These are phyloP conservation scores for Buceros bicornis DNA, from an alignment of 2,797 vertebrate genomes.

Conservation along the genomic window DNA sequence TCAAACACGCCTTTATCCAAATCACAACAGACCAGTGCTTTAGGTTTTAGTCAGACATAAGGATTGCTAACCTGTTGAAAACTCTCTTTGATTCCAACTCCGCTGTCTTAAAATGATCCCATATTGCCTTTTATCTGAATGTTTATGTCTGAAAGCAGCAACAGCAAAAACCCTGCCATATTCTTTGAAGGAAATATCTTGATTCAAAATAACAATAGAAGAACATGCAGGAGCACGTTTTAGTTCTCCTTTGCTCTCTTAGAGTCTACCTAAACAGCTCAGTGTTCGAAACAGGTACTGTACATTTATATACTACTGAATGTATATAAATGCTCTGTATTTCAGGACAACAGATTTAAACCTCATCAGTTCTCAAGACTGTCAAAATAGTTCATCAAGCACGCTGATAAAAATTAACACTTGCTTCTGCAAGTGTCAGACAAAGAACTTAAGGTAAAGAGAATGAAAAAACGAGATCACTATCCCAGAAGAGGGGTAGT, in stretches of 20 bases:
- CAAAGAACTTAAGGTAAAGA: not conserved
- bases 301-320: not conserved
- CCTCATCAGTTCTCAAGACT: not conserved
- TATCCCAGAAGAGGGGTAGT: not conserved
- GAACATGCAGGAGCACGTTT: not conserved
- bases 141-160: constrained; percentile 40
- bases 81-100: constrained; percentile 49
- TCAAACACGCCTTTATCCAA: not conserved
- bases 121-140: constrained; percentile 41
- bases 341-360: not conserved
- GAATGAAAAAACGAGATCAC: not conserved
- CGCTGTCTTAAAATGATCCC: constrained; percentile 32
- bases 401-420: not conserved
- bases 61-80: constrained; percentile 10
- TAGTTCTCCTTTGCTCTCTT: not conserved
- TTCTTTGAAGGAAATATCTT: not conserved
- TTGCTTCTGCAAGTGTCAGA: not conserved
- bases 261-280: not conserved
- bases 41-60: constrained; percentile 4
- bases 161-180: not conserved
- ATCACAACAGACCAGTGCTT: not conserved
- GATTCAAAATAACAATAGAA: constrained; percentile 4
- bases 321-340: not conserved
- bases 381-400: not conserved
- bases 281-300: not conserved